Evolutionary conservation across 2,113 vertebrate species (phyloP).

Genomic region (Solea solea): DNA sequence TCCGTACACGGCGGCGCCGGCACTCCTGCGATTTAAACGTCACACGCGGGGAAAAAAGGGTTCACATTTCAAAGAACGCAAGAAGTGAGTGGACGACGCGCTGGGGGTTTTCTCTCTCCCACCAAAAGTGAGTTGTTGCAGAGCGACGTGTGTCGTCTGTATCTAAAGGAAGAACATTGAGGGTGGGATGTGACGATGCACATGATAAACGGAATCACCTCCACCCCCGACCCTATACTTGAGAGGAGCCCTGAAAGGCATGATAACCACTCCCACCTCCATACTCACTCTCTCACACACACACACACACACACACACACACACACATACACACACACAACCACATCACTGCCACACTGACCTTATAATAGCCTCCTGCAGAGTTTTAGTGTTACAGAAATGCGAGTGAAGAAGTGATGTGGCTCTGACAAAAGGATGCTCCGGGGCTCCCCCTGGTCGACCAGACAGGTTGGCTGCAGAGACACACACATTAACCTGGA

Average conservation of each 20-base stretch:
- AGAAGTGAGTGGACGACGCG: neutral
- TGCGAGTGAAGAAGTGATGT: conserved; percentile 87
- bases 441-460: conserved; percentile 65
- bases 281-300: neutral
- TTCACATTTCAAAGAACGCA: conserved; percentile 5
- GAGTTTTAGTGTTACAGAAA: conserved; percentile 83
- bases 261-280: conserved; percentile 21
- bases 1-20: conserved; percentile 85
- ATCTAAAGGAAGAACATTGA: neutral
- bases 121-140: conserved; percentile 1
- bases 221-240: conserved; percentile 14
- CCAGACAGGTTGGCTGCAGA: conserved; percentile 87
- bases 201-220: conserved; percentile 16
- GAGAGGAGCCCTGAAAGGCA: conserved; percentile 23
- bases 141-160: neutral
- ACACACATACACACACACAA: neutral
- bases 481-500: conserved; percentile 65
- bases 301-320: conserved; percentile 2
- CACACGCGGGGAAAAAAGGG: too few relatives aligned
- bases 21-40: conserved; percentile 79
- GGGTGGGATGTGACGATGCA: conserved; percentile 1
- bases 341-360: conserved; percentile 72
- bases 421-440: conserved; percentile 87
- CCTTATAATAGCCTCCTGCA: conserved; percentile 91
- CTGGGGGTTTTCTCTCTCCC: neutral